Percentiles rank a stretch among this genome's conserved stretches.
Conservation (phyloP, 2,113 vertebrate species). For the Thunnus maccoyii region DNA sequence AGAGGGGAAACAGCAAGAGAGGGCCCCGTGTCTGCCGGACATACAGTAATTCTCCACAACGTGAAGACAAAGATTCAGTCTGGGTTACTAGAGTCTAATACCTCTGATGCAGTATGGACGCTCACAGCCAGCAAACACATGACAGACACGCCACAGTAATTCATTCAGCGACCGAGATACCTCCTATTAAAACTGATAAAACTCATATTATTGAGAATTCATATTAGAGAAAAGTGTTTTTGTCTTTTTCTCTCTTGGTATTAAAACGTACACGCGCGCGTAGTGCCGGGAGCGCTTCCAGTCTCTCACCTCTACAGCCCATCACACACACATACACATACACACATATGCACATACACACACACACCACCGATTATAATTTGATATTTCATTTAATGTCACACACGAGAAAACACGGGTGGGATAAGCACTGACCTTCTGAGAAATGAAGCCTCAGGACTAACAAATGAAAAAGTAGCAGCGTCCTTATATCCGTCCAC, state of each 20-base stretch:
- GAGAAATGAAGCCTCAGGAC: slow-evolving; percentile 67
- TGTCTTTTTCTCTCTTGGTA: neutral
- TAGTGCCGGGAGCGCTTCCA: slow-evolving; percentile 36
- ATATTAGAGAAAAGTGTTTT: neutral
- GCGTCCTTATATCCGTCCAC: slow-evolving; percentile 82
- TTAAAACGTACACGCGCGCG: neutral
- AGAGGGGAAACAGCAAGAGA: neutral
- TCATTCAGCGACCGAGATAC: no score
- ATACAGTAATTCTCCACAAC: slow-evolving; percentile 16
- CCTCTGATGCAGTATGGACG: slow-evolving; percentile 68
- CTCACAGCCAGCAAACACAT: slow-evolving; percentile 59
- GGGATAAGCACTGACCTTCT: slow-evolving; percentile 72
- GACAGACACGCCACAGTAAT: slow-evolving; percentile 25
- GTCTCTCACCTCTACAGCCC: slow-evolving; percentile 40
- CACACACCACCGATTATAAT: neutral
- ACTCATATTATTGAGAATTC: neutral
- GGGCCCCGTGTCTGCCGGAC: slow-evolving; percentile 8
- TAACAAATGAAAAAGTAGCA: slow-evolving; percentile 80
- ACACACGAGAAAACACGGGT: neutral
- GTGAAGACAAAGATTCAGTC: slow-evolving; percentile 55
- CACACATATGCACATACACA: neutral
- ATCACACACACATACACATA: slow-evolving; percentile 9
- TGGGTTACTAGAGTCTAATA: slow-evolving; percentile 35
- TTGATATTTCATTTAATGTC: slow-evolving; percentile 8
- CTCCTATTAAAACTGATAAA: neutral